A percentile compares a stretch with the other conserved stretches of the same genome.
Evolutionary conservation across 2,888 invertebrate genomes (phyloP).

Genomic region (Phalera bucephala): DNA sequence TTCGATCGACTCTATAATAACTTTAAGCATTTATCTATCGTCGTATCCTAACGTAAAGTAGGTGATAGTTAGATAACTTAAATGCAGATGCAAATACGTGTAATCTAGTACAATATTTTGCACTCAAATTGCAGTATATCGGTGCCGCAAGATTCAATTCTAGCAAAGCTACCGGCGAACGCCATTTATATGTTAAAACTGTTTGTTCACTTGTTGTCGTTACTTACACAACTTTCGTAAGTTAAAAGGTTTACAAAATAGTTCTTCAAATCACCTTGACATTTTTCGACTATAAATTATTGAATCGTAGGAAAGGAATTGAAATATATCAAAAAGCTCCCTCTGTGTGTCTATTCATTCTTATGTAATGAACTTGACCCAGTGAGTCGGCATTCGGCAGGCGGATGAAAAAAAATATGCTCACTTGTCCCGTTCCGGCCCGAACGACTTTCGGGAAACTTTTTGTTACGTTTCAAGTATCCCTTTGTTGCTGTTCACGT

Average conservation of each 20-base stretch:
- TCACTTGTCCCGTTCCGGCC: slow-evolving; percentile 38
- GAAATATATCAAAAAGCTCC: slow-evolving; percentile 7
- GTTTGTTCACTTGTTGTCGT: not conserved
- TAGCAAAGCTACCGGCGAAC: not conserved
- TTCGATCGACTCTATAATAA: too few relatives aligned
- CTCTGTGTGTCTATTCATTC: slow-evolving; percentile 39
- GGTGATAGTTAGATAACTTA: too few relatives aligned
- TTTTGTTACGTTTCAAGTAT: slow-evolving; percentile 38
- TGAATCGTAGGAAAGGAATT: not conserved
- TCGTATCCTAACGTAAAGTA: too few relatives aligned
- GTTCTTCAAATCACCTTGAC: not conserved
- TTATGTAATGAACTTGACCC: slow-evolving; percentile 70
- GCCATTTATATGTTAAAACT: not conserved
- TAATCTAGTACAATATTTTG: not conserved
- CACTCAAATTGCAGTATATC: not conserved
- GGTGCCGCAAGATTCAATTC: not conserved
- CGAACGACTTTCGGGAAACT: slow-evolving; percentile 51
- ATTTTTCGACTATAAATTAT: not conserved
- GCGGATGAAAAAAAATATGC: slow-evolving; percentile 33
- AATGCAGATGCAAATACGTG: not conserved
- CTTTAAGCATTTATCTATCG: too few relatives aligned
- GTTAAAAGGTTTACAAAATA: not conserved
- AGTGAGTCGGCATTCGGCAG: slow-evolving; percentile 38
- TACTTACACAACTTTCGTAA: not conserved
- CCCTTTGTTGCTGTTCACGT: slow-evolving; percentile 17